Base-by-base conservation (phyloP, 1,140 invertebrate species). In the Sarcophaga peregrina region DNA sequence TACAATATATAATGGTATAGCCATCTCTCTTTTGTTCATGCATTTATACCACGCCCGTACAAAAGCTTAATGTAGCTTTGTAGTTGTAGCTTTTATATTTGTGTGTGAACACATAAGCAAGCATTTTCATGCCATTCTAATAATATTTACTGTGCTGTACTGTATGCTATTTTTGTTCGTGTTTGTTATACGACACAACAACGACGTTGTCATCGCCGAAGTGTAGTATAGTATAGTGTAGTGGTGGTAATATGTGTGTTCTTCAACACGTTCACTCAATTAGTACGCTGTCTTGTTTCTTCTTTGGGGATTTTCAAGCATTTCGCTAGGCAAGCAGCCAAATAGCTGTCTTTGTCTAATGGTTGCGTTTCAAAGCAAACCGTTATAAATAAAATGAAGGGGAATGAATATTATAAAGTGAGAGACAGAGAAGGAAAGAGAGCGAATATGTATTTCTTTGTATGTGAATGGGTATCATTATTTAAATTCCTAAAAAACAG, bases 231-330 rank as follows among this genome's bases (percentile, higher is more conserved):
- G 3, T 5, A 1, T 25, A 25, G n/a, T n/a, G n/a, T n/a, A n/a
- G n/a, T n/a, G n/a, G 62, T 68, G 58, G 15, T 8, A n/a, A 25
- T 76, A 45, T 17, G 45, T 47, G 75, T 52, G 47, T 88, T 87
- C 11, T 8, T 37, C 25, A 37, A 37, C 25, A 68, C 62, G 62
- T 20, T 68, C 17, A 9, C n/a, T 68, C 54, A 68, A 68, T 68
- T 68, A 68, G 62, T 68, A 2, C 17, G 62, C 9, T 68, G 62
- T 68, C 87, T 89, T 89, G 85, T 89, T 89, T 89, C 86, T 86
- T 86, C 87, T 85, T 87, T 87, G 85, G 85, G 86, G 85, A 85
- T 86, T 87, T 85, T 75, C 13, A 15, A 10, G 25, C 54, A 10
- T 1, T n/a, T 72, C 8, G 37, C 17, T 72, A 3, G 20, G 7